A percentile compares a stretch with the other conserved stretches of the same genome.
These are phyloP conservation scores for Ptilonorhynchus violaceus DNA, from an alignment of 2,113 vertebrate genomes.

Conservation along the genomic window DNA sequence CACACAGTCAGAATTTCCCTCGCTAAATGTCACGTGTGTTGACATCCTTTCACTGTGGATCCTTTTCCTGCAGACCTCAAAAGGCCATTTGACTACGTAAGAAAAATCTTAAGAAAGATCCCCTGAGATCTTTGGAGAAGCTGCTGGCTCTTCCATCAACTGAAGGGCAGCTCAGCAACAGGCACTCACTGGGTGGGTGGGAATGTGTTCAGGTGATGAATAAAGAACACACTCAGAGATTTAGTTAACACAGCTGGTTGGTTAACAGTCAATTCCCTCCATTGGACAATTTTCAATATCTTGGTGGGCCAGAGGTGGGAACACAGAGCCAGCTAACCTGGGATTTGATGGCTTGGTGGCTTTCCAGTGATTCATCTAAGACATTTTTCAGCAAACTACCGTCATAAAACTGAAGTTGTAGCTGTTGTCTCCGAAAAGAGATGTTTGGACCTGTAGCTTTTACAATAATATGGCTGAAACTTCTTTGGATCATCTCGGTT, in stretches of 20 bases:
- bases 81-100: background rate
- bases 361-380: background rate
- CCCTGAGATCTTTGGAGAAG: background rate
- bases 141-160: background rate
- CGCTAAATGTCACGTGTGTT: background rate
- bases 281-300: background rate
- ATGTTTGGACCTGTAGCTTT: background rate
- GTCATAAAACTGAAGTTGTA: background rate
- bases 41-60: background rate
- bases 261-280: background rate
- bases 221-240: background rate
- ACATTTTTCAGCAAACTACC: background rate
- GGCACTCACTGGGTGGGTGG: background rate
- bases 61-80: background rate
- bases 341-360: background rate
- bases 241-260: background rate
- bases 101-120: background rate
- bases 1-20: background rate
- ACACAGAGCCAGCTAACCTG: background rate
- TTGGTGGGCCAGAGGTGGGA: background rate
- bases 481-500: background rate
- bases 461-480: background rate
- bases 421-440: slow-evolving; percentile 14
- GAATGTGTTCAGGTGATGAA: background rate
- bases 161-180: background rate